phyloP scores from a whole-genome alignment of 2,888 invertebrate species.

The Hybos culiciformis region DNA sequence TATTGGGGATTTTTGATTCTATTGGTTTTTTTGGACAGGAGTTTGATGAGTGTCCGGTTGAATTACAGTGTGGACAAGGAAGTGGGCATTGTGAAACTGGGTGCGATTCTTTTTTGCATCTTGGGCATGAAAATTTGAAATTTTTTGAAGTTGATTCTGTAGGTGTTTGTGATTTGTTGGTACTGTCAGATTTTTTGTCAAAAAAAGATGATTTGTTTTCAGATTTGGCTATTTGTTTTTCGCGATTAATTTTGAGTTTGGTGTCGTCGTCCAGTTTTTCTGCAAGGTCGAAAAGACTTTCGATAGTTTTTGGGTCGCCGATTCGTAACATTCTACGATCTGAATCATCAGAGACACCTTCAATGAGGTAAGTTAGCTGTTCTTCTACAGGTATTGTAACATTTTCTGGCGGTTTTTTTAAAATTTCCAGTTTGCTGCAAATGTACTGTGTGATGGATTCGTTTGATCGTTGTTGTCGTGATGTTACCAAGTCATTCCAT shows the following conservation, averaged over 20 bases:
- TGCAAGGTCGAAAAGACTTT: background rate
- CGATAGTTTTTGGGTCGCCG: background rate
- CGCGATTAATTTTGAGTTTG: background rate
- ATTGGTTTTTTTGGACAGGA: constrained; percentile 1
- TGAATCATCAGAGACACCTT: background rate
- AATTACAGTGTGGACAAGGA: constrained; percentile 5
- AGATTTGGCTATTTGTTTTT: background rate
- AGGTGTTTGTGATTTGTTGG: too few relatives aligned
- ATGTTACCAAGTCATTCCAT: constrained; percentile 6
- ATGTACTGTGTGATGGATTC: constrained; percentile 5
- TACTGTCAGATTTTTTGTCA: too few relatives aligned
- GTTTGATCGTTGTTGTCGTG: constrained; percentile 6
- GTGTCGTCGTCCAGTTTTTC: background rate
- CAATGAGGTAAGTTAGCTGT: background rate
- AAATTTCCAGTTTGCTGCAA: background rate
- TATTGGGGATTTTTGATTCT: background rate
- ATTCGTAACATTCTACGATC: constrained; percentile 1
- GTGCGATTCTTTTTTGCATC: constrained; percentile 4
- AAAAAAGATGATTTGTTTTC: too few relatives aligned
- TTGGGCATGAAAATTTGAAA: constrained; percentile 2
- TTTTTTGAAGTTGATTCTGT: too few relatives aligned
- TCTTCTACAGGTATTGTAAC: background rate
- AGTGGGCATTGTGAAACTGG: constrained; percentile 4
- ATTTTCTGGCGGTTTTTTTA: background rate
- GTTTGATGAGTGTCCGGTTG: constrained; percentile 3